Base-by-base conservation (phyloP, 2,797 vertebrate species). In the Glossophaga mutica region DNA sequence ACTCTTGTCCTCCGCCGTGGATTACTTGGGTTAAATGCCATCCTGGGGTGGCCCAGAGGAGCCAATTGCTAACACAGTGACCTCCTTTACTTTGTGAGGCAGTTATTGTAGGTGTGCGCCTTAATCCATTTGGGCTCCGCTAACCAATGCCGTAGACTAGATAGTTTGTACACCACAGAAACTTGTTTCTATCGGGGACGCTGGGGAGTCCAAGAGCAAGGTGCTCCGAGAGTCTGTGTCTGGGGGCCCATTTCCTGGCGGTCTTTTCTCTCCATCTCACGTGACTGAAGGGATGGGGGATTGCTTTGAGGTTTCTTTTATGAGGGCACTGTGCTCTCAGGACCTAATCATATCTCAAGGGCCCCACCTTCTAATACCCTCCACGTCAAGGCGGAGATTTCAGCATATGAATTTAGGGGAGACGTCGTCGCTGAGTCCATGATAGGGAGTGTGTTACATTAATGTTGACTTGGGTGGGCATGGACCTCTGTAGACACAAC, bases 31-130 rank as follows among this genome's bases (percentile, higher is more conserved):
- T 48, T 55, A 11, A 52, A 86, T 67, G 24, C 18, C 44, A 24
- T 32, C 52, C 59, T 81, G 10, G 50, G 39, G 67, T 32, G 26
- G 55, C 57, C 62, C 3, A 1, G 6, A 8, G 39, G 3, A 21
- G 39, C 24, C 76, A 5, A 0, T 14, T 24, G 79, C 32, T 62
- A 50, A 48, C 44, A 9, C 21, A 12, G n/a, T 22, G 10, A 29
- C 21, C 50, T 78, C 50, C 50, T 78, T 26, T 44, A 0, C 42
- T n/a, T 42, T 37, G 7, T 42, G 34, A 10, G 29, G 67, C 70
- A 18, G 0, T 57, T 15, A 11, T 22, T 16, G 0, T 32, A 11
- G 1, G 0, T n/a, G 59, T 26, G 1, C 37, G 12, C 76, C 32
- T 19, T 44, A 3, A 37, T 26, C 70, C 9, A 4, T 8, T 22